These are phyloP conservation scores for Elephas maximus DNA, from an alignment of 2,113 vertebrate species.

Conservation along the genomic window DNA sequence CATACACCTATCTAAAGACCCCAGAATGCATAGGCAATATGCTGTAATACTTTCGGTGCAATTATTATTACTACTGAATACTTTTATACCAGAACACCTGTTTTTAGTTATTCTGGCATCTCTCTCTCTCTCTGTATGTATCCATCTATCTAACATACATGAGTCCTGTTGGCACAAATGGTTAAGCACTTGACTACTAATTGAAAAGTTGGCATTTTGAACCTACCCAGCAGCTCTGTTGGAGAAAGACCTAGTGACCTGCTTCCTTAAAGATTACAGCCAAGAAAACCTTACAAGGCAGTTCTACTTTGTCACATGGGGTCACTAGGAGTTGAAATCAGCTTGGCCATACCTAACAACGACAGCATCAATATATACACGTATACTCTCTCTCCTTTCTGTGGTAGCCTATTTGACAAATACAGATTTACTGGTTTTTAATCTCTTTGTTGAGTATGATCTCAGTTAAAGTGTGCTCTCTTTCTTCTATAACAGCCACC, in stretches of 20 bases:
- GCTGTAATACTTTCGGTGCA: background rate
- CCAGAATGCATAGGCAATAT: background rate
- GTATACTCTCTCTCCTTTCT: background rate
- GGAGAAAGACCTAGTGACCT: too few relatives aligned
- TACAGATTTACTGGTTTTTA: background rate
- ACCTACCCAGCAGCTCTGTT: background rate
- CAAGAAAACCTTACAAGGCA: background rate
- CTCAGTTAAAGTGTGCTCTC: background rate
- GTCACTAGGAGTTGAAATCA: background rate
- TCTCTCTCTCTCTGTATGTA: background rate
- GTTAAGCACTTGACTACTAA: background rate
- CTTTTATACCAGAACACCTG: background rate
- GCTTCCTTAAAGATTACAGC: background rate
- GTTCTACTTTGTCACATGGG: background rate
- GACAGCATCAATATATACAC: too few relatives aligned
- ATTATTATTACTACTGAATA: background rate
- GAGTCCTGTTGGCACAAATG: background rate
- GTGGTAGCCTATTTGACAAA: background rate
- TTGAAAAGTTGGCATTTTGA: background rate
- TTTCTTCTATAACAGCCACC: background rate
- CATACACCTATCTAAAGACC: background rate
- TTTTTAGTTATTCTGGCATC: background rate
- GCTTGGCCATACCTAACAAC: too few relatives aligned
- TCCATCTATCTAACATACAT: background rate
- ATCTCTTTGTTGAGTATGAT: background rate